phyloP scores from a whole-genome alignment of 2,888 invertebrate species.

The Melanotus villosus region DNA sequence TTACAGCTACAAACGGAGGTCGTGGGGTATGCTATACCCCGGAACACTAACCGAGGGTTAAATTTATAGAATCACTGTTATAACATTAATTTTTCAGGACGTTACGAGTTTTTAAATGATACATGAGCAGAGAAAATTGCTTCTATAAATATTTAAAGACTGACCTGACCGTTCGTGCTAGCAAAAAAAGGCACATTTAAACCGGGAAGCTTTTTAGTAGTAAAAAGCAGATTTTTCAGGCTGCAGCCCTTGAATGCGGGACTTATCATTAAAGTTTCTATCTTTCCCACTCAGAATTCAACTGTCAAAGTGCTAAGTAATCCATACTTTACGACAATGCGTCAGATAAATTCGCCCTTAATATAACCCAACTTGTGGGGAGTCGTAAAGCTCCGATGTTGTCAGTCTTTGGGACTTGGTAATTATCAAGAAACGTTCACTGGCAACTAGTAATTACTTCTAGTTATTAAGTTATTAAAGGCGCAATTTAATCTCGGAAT shows the following conservation, averaged over 20 bases:
- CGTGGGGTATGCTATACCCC: too few species aligned
- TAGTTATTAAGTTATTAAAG: slow-evolving; percentile 17
- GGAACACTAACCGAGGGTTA: too few species aligned
- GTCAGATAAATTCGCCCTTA: slow-evolving; percentile 19
- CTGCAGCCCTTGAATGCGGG: background rate
- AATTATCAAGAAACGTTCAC: slow-evolving; percentile 16
- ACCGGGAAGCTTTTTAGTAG: too few species aligned
- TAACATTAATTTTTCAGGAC: too few species aligned
- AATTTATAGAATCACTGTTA: too few species aligned
- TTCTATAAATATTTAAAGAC: too few species aligned
- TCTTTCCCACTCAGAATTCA: slow-evolving; percentile 1
- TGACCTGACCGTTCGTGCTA: too few species aligned
- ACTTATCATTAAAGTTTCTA: slow-evolving; percentile 1
- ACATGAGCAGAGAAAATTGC: too few species aligned
- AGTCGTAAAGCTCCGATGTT: slow-evolving; percentile 13
- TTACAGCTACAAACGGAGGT: too few species aligned
- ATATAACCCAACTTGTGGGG: slow-evolving; percentile 21
- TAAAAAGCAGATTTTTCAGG: too few species aligned
- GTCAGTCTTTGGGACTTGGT: slow-evolving; percentile 8
- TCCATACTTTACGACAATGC: slow-evolving; percentile 17
- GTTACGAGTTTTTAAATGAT: too few species aligned
- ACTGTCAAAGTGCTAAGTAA: slow-evolving; percentile 8
- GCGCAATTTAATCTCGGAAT: background rate
- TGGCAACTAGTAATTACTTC: slow-evolving; percentile 17
- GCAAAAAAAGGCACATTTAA: too few species aligned